Evolutionary conservation across 2,113 vertebrate genomes (phyloP).

Genomic region (Apistogramma diplotaenia): DNA sequence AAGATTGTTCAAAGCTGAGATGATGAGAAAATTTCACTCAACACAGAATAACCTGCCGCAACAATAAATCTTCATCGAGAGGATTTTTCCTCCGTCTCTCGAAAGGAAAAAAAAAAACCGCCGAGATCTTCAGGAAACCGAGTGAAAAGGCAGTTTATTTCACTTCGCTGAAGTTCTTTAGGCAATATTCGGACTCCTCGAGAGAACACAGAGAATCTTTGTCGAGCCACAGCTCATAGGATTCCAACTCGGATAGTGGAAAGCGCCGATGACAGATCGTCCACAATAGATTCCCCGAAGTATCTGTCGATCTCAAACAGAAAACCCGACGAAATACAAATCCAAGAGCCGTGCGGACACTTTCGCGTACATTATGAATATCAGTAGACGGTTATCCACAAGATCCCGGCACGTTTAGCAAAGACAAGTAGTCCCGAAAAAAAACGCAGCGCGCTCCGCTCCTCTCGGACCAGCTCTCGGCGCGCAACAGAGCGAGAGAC

Average conservation of each 20-base stretch:
- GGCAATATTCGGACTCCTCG: conserved; percentile 26
- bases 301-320: conserved; percentile 52
- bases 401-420: conserved; percentile 48
- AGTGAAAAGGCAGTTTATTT: conserved; percentile 47
- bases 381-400: conserved; percentile 64
- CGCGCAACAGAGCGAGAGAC: conserved; percentile 68
- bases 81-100: conserved; percentile 46
- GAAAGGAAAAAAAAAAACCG: conserved; percentile 33
- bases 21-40: conserved; percentile 19
- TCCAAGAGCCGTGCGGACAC: conserved; percentile 50
- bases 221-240: conserved; percentile 52
- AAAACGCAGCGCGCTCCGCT: conserved; percentile 70
- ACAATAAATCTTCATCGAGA: conserved; percentile 66
- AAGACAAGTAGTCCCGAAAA: conserved; percentile 56
- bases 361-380: not conserved
- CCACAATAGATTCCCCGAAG: conserved; percentile 76
- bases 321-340: conserved; percentile 60
- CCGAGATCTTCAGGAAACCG: conserved; percentile 38
- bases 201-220: conserved; percentile 58
- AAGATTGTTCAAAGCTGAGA: conserved; percentile 30
- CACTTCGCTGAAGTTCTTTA: conserved; percentile 57
- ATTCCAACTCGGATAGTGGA: conserved; percentile 63
- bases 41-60: conserved; percentile 54
- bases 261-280: conserved; percentile 74
- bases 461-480: conserved; percentile 73